phyloP scores from a whole-genome alignment of 1,140 invertebrate species.

The Armadillidium nasatum region DNA sequence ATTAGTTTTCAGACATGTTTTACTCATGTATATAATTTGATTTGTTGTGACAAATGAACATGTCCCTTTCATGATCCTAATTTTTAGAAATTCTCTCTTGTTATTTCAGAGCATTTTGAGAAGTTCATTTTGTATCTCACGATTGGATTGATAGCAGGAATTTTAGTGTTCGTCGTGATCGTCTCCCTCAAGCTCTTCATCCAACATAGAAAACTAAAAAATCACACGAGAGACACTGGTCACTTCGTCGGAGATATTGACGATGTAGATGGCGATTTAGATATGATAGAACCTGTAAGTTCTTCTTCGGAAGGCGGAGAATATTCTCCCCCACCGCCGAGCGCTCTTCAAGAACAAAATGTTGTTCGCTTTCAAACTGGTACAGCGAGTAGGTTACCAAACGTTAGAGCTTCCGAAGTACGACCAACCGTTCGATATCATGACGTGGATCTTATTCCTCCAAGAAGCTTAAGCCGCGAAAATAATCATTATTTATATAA shows the following conservation, averaged over 20 bases:
- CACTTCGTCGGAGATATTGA: background rate
- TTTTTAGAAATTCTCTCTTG: background rate
- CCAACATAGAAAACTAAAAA: background rate
- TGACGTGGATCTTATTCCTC: background rate
- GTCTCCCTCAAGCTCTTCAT: constrained; percentile 61
- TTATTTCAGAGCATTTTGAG: constrained; percentile 65
- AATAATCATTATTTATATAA: constrained; percentile 10
- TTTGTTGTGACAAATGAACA: no score
- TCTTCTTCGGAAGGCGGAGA: background rate
- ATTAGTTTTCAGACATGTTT: no score
- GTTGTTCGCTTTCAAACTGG: background rate
- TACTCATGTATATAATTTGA: no score
- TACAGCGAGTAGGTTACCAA: background rate
- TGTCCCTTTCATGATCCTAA: background rate
- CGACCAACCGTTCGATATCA: background rate
- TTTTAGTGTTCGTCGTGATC: constrained; percentile 63
- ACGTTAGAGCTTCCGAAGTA: background rate
- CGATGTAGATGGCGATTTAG: background rate
- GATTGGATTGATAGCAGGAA: constrained; percentile 62
- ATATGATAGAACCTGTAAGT: background rate
- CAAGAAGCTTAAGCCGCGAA: background rate
- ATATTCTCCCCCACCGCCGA: background rate
- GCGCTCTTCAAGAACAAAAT: background rate
- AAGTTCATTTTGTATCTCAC: constrained; percentile 71
- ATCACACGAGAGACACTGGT: background rate